Evolutionary conservation across 2,797 vertebrate genomes (phyloP).

Genomic region (Arctocebus calabarensis): DNA sequence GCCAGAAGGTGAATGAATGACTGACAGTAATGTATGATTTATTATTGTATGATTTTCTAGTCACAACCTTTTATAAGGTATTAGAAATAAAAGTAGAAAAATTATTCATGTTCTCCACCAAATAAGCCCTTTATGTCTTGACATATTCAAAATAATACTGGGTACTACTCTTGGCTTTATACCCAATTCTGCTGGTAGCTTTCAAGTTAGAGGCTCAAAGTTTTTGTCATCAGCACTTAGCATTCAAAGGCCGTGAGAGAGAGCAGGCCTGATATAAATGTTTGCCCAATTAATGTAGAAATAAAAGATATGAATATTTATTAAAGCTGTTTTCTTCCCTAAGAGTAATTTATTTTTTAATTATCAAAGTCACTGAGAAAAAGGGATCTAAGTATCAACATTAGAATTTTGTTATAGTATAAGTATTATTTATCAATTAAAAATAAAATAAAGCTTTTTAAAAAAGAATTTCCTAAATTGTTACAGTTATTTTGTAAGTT

Average conservation of each 20-base stretch:
- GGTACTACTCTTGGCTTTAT: not conserved
- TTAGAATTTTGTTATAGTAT: not conserved
- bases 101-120: not conserved
- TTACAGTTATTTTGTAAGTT: not conserved
- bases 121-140: not conserved
- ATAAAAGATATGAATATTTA: not conserved
- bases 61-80: not conserved
- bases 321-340: constrained; percentile 56
- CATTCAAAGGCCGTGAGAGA: not conserved
- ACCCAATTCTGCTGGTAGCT: not conserved
- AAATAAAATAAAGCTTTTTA: not conserved
- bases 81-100: constrained; percentile 8
- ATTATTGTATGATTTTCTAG: not conserved
- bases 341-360: constrained; percentile 42
- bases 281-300: not conserved
- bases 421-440: not conserved
- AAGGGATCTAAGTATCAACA: not conserved
- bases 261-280: not conserved
- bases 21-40: not conserved
- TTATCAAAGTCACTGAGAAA: not conserved
- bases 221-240: not conserved
- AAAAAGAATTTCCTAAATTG: not conserved
- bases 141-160: not conserved
- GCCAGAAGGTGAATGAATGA: not conserved
- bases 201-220: not conserved